Percentiles rank a stretch among this genome's conserved stretches.
Evolutionary conservation across 2,888 invertebrate species (phyloP).

Genomic region (Stomorhina lunata): DNA sequence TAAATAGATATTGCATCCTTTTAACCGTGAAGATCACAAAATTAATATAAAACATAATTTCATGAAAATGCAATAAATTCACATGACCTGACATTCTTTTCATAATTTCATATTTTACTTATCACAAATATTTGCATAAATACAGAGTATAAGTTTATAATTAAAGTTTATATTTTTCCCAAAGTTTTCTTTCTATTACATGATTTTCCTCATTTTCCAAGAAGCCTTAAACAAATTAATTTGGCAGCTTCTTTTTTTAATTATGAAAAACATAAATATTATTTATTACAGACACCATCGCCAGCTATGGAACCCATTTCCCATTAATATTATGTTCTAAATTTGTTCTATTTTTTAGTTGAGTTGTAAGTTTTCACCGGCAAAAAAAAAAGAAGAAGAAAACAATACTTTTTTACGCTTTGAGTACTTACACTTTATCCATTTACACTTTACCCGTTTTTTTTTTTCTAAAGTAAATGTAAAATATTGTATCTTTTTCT

Average conservation of each 20-base stretch:
- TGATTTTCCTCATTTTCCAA: background rate
- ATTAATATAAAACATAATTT: no score
- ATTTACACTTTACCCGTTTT: no score
- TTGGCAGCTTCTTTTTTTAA: background rate
- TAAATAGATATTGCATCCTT: no score
- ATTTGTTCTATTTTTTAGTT: background rate
- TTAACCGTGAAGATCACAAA: no score
- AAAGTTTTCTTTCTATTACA: background rate
- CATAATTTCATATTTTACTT: background rate
- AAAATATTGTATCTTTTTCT: slow-evolving; percentile 9
- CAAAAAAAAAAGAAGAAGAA: no score
- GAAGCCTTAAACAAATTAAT: slow-evolving; percentile 33
- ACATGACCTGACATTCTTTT: slow-evolving; percentile 7
- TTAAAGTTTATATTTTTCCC: background rate
- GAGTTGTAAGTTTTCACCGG: slow-evolving; percentile 20
- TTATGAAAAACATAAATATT: background rate
- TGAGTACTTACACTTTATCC: slow-evolving; percentile 8
- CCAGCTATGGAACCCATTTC: slow-evolving; percentile 28
- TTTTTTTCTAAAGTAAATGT: no score
- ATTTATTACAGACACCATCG: background rate
- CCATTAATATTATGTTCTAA: slow-evolving; percentile 32
- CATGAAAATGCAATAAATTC: background rate
- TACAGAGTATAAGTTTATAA: background rate
- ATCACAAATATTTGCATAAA: background rate
- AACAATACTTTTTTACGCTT: background rate